Conservation (phyloP, 2,888 invertebrate genomes). For the Erynnis tages region DNA sequence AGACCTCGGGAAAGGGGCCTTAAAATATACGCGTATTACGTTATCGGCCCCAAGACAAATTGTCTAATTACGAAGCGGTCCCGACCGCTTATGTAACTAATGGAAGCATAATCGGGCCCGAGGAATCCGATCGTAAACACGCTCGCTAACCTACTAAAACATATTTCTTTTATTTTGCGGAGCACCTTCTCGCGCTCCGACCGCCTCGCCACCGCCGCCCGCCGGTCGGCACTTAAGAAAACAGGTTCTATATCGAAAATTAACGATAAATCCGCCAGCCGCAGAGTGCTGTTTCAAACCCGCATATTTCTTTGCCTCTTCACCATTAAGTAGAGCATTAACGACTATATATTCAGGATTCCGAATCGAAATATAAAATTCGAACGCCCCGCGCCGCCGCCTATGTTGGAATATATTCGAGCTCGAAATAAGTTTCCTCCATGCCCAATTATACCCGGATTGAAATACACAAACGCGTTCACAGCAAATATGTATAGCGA, state of each 20-base stretch:
- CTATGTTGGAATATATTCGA: constrained; percentile 1
- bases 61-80: constrained; percentile 60
- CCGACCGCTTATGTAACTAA: constrained; percentile 69
- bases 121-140: constrained; percentile 76
- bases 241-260: constrained; percentile 72
- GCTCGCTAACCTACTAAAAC: constrained; percentile 80
- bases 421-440: not conserved
- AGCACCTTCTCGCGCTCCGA: constrained; percentile 54
- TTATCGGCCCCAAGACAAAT: constrained; percentile 55
- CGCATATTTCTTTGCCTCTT: constrained; percentile 21
- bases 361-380: constrained; percentile 12
- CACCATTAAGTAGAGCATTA: constrained; percentile 20
- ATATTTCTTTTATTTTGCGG: constrained; percentile 79
- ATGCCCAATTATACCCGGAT: too few relatives aligned
- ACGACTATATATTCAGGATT: constrained; percentile 16
- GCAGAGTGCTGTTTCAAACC: constrained; percentile 49
- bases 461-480: too few relatives aligned
- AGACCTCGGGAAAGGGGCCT: constrained; percentile 5
- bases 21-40: constrained; percentile 22
- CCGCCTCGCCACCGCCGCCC: constrained; percentile 40
- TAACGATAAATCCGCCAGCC: constrained; percentile 67
- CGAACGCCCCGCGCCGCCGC: not conserved
- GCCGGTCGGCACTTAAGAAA: constrained; percentile 55
- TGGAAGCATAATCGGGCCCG: constrained; percentile 66
- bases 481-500: too few relatives aligned